Evolutionary conservation across 2,113 vertebrate species (phyloP).

Genomic region (Actenoides lindsayi): DNA sequence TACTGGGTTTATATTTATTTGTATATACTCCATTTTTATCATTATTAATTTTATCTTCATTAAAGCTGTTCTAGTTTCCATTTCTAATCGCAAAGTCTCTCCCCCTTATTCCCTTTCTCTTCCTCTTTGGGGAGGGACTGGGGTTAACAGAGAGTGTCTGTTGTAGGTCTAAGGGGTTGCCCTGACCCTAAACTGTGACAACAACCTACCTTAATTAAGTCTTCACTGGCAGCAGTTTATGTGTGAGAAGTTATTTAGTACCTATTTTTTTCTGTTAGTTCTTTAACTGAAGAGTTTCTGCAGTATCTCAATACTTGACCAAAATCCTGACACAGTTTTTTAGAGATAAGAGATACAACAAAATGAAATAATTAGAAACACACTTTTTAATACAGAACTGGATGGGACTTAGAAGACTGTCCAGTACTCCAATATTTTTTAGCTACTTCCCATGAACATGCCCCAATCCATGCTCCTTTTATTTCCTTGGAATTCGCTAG

Average conservation of each 20-base stretch:
- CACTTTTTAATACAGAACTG: not conserved
- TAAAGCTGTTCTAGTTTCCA: no score
- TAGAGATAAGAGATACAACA: not conserved
- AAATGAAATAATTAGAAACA: not conserved
- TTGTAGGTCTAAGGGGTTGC: no score
- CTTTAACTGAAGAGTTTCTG: not conserved
- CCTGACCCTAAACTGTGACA: no score
- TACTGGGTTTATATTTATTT: no score
- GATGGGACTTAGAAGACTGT: not conserved
- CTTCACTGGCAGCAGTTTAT: not conserved
- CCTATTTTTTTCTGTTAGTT: not conserved
- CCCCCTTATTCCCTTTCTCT: no score
- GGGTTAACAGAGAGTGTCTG: no score
- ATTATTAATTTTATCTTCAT: no score
- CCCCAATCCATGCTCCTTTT: not conserved
- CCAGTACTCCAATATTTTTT: not conserved
- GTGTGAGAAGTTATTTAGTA: not conserved
- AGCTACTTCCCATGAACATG: not conserved
- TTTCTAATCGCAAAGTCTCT: no score
- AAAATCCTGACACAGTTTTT: not conserved
- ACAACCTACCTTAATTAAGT: not conserved
- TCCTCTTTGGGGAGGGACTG: no score
- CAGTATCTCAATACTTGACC: not conserved
- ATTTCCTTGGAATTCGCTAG: not conserved
- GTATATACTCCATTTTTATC: no score